These are phyloP conservation scores for Harpagoxenus sublaevis DNA, from an alignment of 2,888 invertebrate genomes.

Conservation along the genomic window DNA sequence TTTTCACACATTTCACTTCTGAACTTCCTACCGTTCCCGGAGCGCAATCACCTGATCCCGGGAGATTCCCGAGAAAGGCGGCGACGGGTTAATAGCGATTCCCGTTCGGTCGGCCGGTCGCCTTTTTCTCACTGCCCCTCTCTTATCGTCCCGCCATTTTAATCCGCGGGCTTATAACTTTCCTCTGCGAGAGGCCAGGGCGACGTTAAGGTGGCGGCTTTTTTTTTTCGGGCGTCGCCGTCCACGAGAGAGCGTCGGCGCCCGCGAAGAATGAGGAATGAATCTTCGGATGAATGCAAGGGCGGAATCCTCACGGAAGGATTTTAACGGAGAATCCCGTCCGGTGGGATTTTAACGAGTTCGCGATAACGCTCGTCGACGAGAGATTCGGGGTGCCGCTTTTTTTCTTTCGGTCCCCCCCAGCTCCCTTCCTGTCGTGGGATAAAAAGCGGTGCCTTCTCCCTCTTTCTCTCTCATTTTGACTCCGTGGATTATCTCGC, in stretches of 20 bases:
- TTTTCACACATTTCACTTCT: conserved; percentile 50
- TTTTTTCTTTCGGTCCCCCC: background rate
- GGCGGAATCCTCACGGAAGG: conserved; percentile 67
- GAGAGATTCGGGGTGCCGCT: conserved; percentile 57
- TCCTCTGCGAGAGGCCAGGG: conserved; percentile 46
- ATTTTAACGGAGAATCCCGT: conserved; percentile 46
- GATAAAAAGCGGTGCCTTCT: conserved; percentile 36
- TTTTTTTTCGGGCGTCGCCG: conserved; percentile 36
- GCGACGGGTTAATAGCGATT: conserved; percentile 72
- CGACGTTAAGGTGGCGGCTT: conserved; percentile 23
- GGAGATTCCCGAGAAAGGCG: conserved; percentile 36
- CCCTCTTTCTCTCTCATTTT: background rate
- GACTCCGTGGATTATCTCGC: conserved; percentile 41
- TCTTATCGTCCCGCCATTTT: conserved; percentile 78
- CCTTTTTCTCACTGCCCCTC: conserved; percentile 62
- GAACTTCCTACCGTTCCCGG: conserved; percentile 27
- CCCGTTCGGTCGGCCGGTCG: conserved; percentile 25
- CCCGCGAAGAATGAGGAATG: conserved; percentile 63
- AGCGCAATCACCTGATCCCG: conserved; percentile 33
- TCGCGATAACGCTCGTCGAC: conserved; percentile 72
- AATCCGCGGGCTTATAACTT: conserved; percentile 77
- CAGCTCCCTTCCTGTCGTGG: background rate
- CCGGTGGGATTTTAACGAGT: conserved; percentile 76
- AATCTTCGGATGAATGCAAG: conserved; percentile 69
- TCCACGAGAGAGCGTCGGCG: background rate